These are phyloP conservation scores for Darevskia mixta DNA, from an alignment of 2,797 vertebrate genomes.

Conservation along the genomic window DNA sequence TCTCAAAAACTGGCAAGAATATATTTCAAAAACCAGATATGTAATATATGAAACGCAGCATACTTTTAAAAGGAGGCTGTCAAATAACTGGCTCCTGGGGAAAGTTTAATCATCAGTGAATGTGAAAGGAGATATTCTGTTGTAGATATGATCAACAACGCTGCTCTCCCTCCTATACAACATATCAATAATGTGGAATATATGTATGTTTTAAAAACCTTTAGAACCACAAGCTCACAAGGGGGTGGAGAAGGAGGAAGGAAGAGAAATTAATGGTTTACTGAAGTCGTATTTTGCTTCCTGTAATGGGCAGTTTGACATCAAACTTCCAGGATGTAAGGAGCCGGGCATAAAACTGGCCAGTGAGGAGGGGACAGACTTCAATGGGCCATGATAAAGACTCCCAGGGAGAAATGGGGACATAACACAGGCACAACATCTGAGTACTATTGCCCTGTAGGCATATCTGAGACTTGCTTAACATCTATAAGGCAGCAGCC, in stretches of 20 bases:
- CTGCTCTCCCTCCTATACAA: not conserved
- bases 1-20: too few relatives aligned
- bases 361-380: not conserved
- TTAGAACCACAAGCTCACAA: not conserved
- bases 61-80: not conserved
- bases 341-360: not conserved
- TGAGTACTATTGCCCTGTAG: not conserved
- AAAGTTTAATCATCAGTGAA: not conserved
- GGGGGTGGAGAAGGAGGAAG: too few relatives aligned
- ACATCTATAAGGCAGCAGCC: not conserved
- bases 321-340: not conserved
- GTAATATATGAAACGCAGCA: too few relatives aligned
- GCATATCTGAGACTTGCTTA: not conserved
- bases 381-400: not conserved
- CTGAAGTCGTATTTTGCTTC: not conserved
- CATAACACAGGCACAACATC: not conserved
- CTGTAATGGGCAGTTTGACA: not conserved
- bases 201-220: not conserved
- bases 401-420: not conserved
- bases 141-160: not conserved
- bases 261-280: not conserved
- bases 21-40: too few relatives aligned
- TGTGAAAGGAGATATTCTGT: not conserved
- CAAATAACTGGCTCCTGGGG: not conserved
- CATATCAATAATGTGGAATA: not conserved